These are phyloP conservation scores for Crocuta crocuta DNA, from an alignment of 2,113 vertebrate genomes.

Conservation along the genomic window DNA sequence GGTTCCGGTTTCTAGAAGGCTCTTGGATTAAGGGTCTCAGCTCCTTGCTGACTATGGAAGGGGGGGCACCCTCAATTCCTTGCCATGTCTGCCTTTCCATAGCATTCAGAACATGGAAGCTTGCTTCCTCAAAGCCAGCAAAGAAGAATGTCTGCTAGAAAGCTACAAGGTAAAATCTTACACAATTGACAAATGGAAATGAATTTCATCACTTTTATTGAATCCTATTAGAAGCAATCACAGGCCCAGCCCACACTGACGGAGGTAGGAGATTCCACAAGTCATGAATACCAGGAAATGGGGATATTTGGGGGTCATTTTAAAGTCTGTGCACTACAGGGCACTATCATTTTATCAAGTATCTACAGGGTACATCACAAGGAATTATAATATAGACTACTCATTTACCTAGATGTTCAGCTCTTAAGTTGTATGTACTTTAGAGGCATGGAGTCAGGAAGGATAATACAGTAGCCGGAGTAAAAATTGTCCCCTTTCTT, in stretches of 20 bases:
- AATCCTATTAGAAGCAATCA: neutral
- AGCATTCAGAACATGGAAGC: neutral
- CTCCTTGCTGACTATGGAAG: neutral
- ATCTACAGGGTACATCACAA: too few relatives aligned
- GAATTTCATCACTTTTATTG: neutral
- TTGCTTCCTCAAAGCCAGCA: neutral
- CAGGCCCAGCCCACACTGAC: neutral
- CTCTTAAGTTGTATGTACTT: neutral
- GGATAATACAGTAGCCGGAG: neutral
- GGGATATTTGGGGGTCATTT: neutral
- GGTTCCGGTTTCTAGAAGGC: neutral
- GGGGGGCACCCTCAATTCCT: neutral
- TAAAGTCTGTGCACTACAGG: neutral
- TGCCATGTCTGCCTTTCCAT: neutral
- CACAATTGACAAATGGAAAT: neutral
- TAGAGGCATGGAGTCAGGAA: neutral
- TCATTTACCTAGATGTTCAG: neutral
- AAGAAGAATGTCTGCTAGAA: neutral
- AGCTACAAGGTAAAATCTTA: neutral
- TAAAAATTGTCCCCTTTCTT: neutral
- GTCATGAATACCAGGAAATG: neutral
- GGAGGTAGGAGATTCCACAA: neutral
- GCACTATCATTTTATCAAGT: neutral
- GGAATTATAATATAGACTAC: neutral
- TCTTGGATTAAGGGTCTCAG: neutral